Percentiles rank a stretch among this genome's conserved stretches.
Conservation (phyloP, 1,140 invertebrate species). For the Aphelinus certus region DNA sequence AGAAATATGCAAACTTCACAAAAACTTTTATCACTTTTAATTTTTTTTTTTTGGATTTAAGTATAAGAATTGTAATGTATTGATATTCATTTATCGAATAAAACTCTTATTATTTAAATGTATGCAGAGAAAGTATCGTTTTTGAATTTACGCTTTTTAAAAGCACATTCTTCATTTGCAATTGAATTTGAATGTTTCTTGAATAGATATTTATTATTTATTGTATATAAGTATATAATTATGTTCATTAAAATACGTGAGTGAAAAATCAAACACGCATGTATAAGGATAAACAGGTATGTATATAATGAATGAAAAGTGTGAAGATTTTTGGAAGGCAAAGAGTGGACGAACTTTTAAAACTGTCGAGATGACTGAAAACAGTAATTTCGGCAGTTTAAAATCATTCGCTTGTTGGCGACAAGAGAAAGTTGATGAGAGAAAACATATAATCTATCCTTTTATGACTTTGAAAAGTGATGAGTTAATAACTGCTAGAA, state of each 20-base stretch:
- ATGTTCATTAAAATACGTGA: constrained; percentile 34
- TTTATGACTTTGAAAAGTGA: no score
- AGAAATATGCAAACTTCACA: constrained; percentile 33
- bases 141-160: constrained; percentile 21
- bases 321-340: constrained; percentile 55
- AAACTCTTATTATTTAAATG: constrained; percentile 29
- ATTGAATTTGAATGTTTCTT: constrained; percentile 26
- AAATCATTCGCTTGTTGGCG: constrained; percentile 47
- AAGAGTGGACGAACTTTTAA: constrained; percentile 53
- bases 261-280: constrained; percentile 35
- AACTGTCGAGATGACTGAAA: constrained; percentile 43
- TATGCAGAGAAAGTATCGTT: constrained; percentile 17
- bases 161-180: constrained; percentile 23
- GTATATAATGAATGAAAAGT: constrained; percentile 44
- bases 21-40: constrained; percentile 29
- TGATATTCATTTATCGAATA: constrained; percentile 36
- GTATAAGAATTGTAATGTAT: constrained; percentile 25
- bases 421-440: constrained; percentile 9
- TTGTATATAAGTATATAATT: constrained; percentile 27
- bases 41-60: constrained; percentile 19
- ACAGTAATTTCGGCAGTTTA: constrained; percentile 34
- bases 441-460: no score
- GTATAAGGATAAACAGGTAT: constrained; percentile 37
- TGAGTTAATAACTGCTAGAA: no score
- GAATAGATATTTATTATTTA: constrained; percentile 22